These are phyloP conservation scores for Yoshiicerus persimilis DNA, from an alignment of 1,140 invertebrate species.

Conservation along the genomic window DNA sequence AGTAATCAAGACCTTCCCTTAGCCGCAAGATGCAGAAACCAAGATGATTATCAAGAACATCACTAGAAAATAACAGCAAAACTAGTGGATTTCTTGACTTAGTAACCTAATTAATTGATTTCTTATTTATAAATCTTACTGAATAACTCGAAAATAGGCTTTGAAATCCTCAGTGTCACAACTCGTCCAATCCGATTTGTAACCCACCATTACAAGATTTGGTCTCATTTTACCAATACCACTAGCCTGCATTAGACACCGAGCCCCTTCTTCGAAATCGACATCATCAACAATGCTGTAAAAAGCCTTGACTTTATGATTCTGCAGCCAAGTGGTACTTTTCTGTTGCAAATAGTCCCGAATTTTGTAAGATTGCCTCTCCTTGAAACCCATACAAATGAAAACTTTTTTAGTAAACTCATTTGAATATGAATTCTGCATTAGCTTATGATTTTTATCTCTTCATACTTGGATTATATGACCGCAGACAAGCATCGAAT, in stretches of 20 bases:
- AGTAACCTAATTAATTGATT: not conserved
- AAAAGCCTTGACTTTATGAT: conserved; percentile 87
- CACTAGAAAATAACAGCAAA: conserved; percentile 53
- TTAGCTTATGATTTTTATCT: not conserved
- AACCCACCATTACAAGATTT: conserved; percentile 64
- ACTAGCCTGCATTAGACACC: conserved; percentile 54
- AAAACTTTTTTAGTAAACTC: not conserved
- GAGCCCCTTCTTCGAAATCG: conserved; percentile 65
- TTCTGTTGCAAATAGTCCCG: conserved; percentile 64
- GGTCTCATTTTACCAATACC: conserved; percentile 65
- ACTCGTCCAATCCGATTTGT: conserved; percentile 61
- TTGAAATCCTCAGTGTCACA: conserved; percentile 56
- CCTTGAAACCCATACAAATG: conserved; percentile 42
- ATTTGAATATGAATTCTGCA: not conserved
- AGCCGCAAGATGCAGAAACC: conserved; percentile 61
- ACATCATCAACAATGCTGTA: conserved; percentile 80
- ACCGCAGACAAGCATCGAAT: conserved; percentile 63
- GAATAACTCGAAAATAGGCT: conserved; percentile 63
- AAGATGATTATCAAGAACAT: conserved; percentile 62
- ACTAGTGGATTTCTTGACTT: not conserved
- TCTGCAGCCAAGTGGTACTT: conserved; percentile 76
- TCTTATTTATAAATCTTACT: conserved; percentile 56
- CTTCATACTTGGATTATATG: conserved; percentile 61
- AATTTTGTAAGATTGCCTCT: conserved; percentile 67
- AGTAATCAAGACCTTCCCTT: conserved; percentile 59